Evolutionary conservation across 2,888 invertebrate species (phyloP).

Genomic region (Dasysyrphus tricinctus): DNA sequence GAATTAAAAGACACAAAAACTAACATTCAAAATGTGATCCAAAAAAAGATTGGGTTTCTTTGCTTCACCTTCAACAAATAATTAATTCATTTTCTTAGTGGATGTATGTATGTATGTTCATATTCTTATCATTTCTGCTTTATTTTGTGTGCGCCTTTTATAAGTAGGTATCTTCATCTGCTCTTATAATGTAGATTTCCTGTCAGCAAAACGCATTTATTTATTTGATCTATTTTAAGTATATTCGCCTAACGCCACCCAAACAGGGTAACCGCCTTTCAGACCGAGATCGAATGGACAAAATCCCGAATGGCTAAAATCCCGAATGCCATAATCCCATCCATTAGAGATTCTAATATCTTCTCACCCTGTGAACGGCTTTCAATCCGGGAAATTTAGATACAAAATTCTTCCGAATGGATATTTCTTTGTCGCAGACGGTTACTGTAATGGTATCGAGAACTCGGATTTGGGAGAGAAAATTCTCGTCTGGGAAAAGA

Average conservation of each 20-base stretch:
- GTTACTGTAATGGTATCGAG: slow-evolving; percentile 93
- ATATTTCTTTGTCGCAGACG: slow-evolving; percentile 91
- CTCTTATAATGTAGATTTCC: slow-evolving; percentile 25
- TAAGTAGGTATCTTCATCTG: slow-evolving; percentile 1
- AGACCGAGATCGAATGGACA: background rate
- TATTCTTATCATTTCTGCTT: background rate
- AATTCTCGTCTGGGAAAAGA: slow-evolving; percentile 88
- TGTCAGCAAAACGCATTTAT: slow-evolving; percentile 23
- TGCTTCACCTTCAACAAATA: background rate
- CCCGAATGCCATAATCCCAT: too few relatives aligned
- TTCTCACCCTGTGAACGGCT: slow-evolving; percentile 84
- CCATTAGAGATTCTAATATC: too few relatives aligned
- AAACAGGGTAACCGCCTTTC: background rate
- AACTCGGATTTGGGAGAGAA: slow-evolving; percentile 87
- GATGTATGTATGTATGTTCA: background rate
- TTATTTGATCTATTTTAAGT: slow-evolving; percentile 39
- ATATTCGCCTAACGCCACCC: slow-evolving; percentile 36
- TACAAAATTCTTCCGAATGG: slow-evolving; percentile 86
- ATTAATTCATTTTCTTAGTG: background rate
- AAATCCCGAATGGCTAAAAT: too few relatives aligned
- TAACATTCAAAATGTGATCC: too few relatives aligned
- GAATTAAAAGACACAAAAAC: too few relatives aligned
- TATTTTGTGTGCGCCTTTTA: background rate
- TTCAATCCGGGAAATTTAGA: slow-evolving; percentile 84
- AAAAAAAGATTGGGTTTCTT: too few relatives aligned